Conservation (phyloP, 2,888 invertebrate species). For the Palloptera scutellata region DNA sequence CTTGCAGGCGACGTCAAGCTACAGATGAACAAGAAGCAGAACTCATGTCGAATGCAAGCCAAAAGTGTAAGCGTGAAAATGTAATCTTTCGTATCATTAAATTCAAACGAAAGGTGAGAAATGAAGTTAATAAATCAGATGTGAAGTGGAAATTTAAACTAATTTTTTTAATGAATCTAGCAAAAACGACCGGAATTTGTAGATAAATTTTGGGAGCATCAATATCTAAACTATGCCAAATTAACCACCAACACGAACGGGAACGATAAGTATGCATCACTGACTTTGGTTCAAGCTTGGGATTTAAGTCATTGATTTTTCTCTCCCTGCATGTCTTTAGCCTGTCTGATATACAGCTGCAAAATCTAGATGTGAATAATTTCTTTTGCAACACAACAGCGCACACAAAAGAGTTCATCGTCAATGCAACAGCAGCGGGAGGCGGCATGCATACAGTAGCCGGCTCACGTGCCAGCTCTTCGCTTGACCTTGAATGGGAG, state of each 20-base stretch:
- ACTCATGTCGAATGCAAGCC: slow-evolving; percentile 53
- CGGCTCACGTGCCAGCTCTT: slow-evolving; percentile 71
- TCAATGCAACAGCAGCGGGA: slow-evolving; percentile 39
- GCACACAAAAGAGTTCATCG: slow-evolving; percentile 54
- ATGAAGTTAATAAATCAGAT: too few species aligned
- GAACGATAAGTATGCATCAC: slow-evolving; percentile 19
- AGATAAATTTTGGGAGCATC: slow-evolving; percentile 58
- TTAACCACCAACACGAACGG: slow-evolving; percentile 47
- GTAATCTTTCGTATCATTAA: slow-evolving; percentile 56
- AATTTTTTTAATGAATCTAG: slow-evolving; percentile 30
- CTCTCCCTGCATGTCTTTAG: slow-evolving; percentile 50
- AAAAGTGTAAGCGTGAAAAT: slow-evolving; percentile 41
- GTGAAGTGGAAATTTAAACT: too few species aligned
- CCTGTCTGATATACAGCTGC: slow-evolving; percentile 68
- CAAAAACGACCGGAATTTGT: slow-evolving; percentile 58
- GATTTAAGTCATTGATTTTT: neutral
- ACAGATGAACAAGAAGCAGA: slow-evolving; percentile 58
- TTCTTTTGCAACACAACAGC: slow-evolving; percentile 58
- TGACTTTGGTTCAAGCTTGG: neutral
- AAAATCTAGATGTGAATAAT: slow-evolving; percentile 70
- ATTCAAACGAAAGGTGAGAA: slow-evolving; percentile 51
- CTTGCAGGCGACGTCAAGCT: slow-evolving; percentile 49
- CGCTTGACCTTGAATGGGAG: slow-evolving; percentile 77
- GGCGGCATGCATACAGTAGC: slow-evolving; percentile 50
- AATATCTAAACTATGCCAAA: slow-evolving; percentile 57